Evolutionary conservation across 2,888 invertebrate genomes (phyloP), one percentile per base, ranked within the genome.

Genomic region (Arrhopalites spinosus): DNA sequence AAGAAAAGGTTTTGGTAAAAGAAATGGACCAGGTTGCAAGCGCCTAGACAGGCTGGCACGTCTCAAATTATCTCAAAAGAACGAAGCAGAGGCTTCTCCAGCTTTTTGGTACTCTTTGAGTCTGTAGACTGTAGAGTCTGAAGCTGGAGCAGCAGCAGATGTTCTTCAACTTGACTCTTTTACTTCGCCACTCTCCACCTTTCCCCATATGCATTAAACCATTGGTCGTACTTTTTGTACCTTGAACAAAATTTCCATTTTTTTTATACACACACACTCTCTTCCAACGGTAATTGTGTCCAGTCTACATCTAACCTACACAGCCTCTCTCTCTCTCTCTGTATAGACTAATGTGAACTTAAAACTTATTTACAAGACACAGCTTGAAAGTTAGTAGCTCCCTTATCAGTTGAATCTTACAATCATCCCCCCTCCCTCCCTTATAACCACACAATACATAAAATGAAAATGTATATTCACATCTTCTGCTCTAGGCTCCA

Each of bases 31-130:
- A 72, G 71, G 71, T 72, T 72, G 71, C 71, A 72, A 59, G 71
- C 71, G 59, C 20, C 23, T 25, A 72, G 71, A 72, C 71, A 72
- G 61, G 47, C 71, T 72, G 71, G 71, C 71, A 72, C 71, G 71
- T 61, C 71, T 72, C 71, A 72, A 72, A 72, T 72, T 72, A 72
- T 72, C 61, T 70, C 70, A 20, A 30, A 53, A 56, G 70, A 23
- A 36, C 56, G 71, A 59, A 72, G n/a, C n/a, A n/a, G n/a, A n/a
- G n/a, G n/a, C n/a, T n/a, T n/a, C n/a, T n/a, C n/a, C n/a, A n/a
- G n/a, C n/a, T n/a, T n/a, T n/a, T n/a, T n/a, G n/a, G n/a, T n/a
- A n/a, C n/a, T n/a, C n/a, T n/a, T n/a, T n/a, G n/a, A n/a, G n/a
- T n/a, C n/a, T n/a, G n/a, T n/a, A n/a, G n/a, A n/a, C n/a, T n/a